Conservation (phyloP, 2,113 vertebrate species). For the Macrotis lagotis region DNA sequence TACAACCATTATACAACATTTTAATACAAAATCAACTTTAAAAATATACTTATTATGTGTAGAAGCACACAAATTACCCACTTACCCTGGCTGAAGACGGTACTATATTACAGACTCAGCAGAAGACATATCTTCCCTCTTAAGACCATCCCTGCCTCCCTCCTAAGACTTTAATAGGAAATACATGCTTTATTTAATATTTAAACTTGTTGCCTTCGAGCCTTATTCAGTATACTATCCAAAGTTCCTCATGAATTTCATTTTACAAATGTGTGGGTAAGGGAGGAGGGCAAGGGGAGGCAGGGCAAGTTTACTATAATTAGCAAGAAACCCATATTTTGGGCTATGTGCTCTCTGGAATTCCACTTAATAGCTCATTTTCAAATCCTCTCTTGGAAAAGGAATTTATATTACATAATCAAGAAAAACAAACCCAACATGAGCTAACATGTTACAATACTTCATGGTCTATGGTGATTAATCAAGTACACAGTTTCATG, state of each 20-base stretch:
- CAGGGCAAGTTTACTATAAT: conserved; percentile 14
- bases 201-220: background rate
- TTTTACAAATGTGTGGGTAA: conserved; percentile 28
- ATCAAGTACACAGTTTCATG: conserved; percentile 78
- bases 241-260: conserved; percentile 5
- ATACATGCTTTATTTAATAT: background rate
- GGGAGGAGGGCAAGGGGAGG: background rate
- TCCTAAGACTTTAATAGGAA: conserved; percentile 57
- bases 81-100: conserved; percentile 24
- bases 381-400: conserved; percentile 82
- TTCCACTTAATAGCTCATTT: conserved; percentile 73
- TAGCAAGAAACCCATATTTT: background rate
- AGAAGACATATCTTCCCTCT: conserved; percentile 51
- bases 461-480: conserved; percentile 73
- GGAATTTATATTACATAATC: conserved; percentile 87
- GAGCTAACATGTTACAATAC: conserved; percentile 82
- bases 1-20: conserved; percentile 15
- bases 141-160: background rate
- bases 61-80: background rate
- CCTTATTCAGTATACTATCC: conserved; percentile 18
- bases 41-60: conserved; percentile 32
- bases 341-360: conserved; percentile 68
- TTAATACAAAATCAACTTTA: conserved; percentile 35
- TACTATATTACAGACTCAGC: conserved; percentile 47
- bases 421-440: conserved; percentile 84